Percentiles rank a stretch among this genome's conserved stretches.
These are phyloP conservation scores for Rhopalosiphum nymphaeae DNA, from an alignment of 2,888 invertebrate species.

Conservation along the genomic window DNA sequence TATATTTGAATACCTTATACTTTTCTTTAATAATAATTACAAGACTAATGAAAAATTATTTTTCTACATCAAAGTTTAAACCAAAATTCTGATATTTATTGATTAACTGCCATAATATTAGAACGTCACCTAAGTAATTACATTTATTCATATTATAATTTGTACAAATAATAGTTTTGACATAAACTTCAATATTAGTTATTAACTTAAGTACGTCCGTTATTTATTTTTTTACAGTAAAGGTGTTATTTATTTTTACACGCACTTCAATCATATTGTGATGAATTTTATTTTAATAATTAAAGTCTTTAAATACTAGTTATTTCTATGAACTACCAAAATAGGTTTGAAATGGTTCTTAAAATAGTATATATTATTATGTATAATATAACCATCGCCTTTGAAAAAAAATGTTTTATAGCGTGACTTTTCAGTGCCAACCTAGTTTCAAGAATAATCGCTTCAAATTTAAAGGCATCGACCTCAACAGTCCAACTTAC, in stretches of 20 bases:
- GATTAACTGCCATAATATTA: background rate
- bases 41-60: background rate
- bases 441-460: background rate
- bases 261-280: background rate
- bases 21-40: background rate
- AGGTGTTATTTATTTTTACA: background rate
- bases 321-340: too few species aligned
- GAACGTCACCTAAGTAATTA: background rate
- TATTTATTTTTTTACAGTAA: background rate
- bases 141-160: background rate
- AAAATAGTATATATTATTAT: too few species aligned
- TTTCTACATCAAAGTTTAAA: background rate
- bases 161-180: background rate
- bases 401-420: background rate
- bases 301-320: too few species aligned
- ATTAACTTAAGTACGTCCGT: background rate
- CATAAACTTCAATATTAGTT: background rate
- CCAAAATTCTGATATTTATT: slow-evolving; percentile 4
- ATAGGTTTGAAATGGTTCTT: too few species aligned
- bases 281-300: background rate
- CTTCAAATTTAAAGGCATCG: background rate
- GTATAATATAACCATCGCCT: too few species aligned
- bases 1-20: background rate
- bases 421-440: background rate
- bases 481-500: background rate